Base-by-base conservation (phyloP, 2,113 vertebrate species). In the Chloroceryle aenea region DNA sequence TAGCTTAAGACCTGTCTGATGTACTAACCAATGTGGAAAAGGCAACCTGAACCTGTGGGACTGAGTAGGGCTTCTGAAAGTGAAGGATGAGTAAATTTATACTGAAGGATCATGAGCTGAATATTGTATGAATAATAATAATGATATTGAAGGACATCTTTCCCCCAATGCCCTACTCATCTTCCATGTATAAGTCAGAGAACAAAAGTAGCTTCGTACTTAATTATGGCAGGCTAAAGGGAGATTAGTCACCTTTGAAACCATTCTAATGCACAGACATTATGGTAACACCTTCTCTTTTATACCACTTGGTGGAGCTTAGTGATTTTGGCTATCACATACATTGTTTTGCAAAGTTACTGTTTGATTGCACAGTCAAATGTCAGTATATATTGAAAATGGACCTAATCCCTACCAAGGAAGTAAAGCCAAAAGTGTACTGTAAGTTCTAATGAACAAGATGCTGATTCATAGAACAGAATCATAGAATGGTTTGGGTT, bases 271-370 rank as follows among this genome's bases (percentile, higher is more conserved):
- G 8, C 74, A n/a, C 1, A 0, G 19, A 26, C 0, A 0, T 77
- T 47, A 14, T 77, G 68, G 80, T 76, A 76, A 92, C 50, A 89
- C 59, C 55, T 94, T 87, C 96, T 85, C 67, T 85, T 36, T 86
- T 47, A 7, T 83, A 93, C 97, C 97, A 95, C 94, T 96, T 97
- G 95, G 92, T 97, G 96, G 96, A 96, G 96, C 96, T 94, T 97
- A 89, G 81, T 63, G 93, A 95, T 96, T 97, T 91, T 77, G 84
- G 62, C 93, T 92, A 29, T 48, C 22, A 21, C 61, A 58, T 6
- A 6, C 53, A 27, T 48, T 1, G 0, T 18, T 66, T 55, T 47
- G 40, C 30, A 78, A 43, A 87, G 30, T 42, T 55, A 12, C 25
- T 40, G 4, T 42, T 48, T 14, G 62, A 13, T 92, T 73, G 10